Conservation (phyloP, 2,797 vertebrate species). For the Anguilla megastoma region DNA sequence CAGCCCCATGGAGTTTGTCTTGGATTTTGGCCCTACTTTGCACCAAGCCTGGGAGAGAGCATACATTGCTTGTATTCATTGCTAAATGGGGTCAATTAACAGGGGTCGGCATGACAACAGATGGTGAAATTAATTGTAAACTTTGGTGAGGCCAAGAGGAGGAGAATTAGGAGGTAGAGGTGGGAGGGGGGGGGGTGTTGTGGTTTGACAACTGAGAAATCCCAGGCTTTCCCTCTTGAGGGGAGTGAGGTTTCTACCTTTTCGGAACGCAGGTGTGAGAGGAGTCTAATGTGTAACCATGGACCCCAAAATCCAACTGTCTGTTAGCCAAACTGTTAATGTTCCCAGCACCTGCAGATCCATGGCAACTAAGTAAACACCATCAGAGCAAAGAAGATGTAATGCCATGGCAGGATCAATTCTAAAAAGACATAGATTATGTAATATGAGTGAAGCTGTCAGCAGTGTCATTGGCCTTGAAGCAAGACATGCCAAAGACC, state of each 20-base stretch:
- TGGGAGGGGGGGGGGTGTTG: neutral
- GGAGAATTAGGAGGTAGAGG: neutral
- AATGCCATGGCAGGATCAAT: constrained; percentile 17
- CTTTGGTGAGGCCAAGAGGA: neutral
- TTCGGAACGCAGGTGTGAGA: constrained; percentile 32
- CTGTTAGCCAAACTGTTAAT: neutral
- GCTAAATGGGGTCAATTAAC: constrained; percentile 32
- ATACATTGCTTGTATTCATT: constrained; percentile 22
- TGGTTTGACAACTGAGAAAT: constrained; percentile 26
- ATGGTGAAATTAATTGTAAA: constrained; percentile 27
- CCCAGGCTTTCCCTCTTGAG: constrained; percentile 22
- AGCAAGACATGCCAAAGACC: neutral
- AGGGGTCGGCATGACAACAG: constrained; percentile 25
- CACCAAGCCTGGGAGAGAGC: constrained; percentile 3
- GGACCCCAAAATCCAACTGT: neutral
- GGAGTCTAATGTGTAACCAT: neutral
- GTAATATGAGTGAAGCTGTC: neutral
- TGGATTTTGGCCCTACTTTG: neutral
- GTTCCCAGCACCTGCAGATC: neutral
- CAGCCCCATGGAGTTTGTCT: neutral
- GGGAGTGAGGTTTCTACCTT: constrained; percentile 27
- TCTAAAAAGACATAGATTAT: neutral
- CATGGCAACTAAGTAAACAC: neutral
- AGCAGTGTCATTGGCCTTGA: neutral
- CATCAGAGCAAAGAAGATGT: neutral